A percentile compares a stretch with the other conserved stretches of the same genome.
Evolutionary conservation across 2,888 invertebrate genomes (phyloP).

Genomic region (Acanthococcus lagerstroemiae): DNA sequence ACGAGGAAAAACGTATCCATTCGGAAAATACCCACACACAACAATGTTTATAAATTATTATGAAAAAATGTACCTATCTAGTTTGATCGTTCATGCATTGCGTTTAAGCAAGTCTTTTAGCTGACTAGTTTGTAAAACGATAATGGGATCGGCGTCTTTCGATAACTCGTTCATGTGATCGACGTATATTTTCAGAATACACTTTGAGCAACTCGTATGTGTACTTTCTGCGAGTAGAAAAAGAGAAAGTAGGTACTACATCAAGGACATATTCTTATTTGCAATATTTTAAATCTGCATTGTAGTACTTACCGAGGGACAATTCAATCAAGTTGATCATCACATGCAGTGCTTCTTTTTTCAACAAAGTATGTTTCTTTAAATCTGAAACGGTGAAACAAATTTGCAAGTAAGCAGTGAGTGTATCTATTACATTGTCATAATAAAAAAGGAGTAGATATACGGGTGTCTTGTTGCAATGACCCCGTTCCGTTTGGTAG

Average conservation of each 20-base stretch:
- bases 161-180: conserved; percentile 10
- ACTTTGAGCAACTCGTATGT: conserved; percentile 2
- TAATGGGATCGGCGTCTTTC: conserved; percentile 20
- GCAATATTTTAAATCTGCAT: too few species aligned
- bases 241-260: too few species aligned
- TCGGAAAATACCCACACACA: not conserved
- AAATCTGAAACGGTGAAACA: too few species aligned
- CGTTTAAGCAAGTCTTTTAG: conserved; percentile 18
- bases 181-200: conserved; percentile 6
- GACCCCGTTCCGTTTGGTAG: too few species aligned
- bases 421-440: too few species aligned
- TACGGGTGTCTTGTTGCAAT: too few species aligned
- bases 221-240: conserved; percentile 2
- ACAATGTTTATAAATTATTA: not conserved
- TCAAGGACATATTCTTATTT: too few species aligned
- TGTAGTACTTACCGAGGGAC: conserved; percentile 5
- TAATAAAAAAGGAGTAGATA: too few species aligned
- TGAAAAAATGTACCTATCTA: not conserved
- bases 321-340: conserved; percentile 18
- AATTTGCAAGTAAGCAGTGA: too few species aligned
- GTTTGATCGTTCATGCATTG: not conserved
- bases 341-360: conserved; percentile 22
- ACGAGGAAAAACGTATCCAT: not conserved
- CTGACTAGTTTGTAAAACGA: conserved; percentile 18
- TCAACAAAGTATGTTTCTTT: conserved; percentile 24